phyloP scores from a whole-genome alignment of 2,888 invertebrate genomes.

The Nysson spinosus region DNA sequence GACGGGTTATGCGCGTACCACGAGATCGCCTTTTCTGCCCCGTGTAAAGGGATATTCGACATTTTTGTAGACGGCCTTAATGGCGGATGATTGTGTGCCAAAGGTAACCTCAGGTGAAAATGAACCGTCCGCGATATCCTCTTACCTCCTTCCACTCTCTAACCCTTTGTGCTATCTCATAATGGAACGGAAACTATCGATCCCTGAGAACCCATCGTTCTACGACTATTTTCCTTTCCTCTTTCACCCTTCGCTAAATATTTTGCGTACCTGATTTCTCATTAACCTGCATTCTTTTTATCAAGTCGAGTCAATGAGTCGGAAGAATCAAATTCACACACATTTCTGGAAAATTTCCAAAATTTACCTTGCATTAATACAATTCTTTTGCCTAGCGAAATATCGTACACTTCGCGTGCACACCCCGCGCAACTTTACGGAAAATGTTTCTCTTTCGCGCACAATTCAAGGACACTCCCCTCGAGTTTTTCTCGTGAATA shows the following conservation, averaged over 20 bases:
- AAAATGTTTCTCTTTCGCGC: conserved; percentile 16
- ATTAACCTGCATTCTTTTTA: no score
- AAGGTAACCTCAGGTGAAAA: conserved; percentile 65
- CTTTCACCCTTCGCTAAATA: no score
- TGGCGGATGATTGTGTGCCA: conserved; percentile 67
- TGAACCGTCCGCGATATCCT: conserved; percentile 50
- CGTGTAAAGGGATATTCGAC: conserved; percentile 61
- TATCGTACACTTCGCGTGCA: no score
- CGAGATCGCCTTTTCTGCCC: conserved; percentile 46
- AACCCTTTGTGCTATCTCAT: conserved; percentile 1
- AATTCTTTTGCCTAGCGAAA: no score
- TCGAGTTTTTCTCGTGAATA: conserved; percentile 33
- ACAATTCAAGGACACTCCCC: conserved; percentile 23
- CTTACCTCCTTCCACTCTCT: conserved; percentile 4
- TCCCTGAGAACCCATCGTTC: conserved; percentile 17
- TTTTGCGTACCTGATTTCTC: no score
- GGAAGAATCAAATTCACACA: no score
- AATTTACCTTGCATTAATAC: no score
- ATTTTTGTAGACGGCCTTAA: conserved; percentile 67
- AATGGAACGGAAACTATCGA: conserved; percentile 27
- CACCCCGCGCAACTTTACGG: conserved; percentile 16
- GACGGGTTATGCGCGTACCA: conserved; percentile 52
- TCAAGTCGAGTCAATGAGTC: no score
- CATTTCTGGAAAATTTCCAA: no score
- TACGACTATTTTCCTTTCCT: no score